Conservation (phyloP, 92 coral and sea anemone genomes). For the Umimayanthus kanabou region DNA sequence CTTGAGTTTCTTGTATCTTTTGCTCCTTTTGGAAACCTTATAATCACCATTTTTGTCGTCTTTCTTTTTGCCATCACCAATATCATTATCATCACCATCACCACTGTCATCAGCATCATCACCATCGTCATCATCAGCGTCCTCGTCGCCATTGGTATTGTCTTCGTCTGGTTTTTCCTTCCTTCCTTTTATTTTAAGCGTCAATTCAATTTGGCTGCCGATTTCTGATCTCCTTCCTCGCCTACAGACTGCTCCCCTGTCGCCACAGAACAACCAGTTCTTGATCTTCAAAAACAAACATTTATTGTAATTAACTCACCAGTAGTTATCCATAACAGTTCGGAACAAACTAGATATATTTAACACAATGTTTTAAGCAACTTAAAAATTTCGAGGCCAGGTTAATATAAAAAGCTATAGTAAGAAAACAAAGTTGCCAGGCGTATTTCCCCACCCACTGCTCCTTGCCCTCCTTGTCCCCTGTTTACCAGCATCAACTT, state of each 20-base stretch:
- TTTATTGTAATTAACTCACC: too few relatives aligned
- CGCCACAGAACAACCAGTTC: slow-evolving; percentile 31
- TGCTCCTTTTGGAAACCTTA: neutral
- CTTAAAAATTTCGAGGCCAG: too few relatives aligned
- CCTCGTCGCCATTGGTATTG: neutral
- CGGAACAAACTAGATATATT: too few relatives aligned
- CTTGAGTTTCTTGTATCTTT: neutral
- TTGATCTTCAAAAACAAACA: neutral
- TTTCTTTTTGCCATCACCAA: neutral
- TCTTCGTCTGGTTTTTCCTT: slow-evolving; percentile 33
- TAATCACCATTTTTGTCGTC: neutral
- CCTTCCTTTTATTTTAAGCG: slow-evolving; percentile 6
- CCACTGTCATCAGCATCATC: neutral
- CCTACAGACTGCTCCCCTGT: neutral
- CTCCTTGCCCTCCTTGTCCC: too few relatives aligned
- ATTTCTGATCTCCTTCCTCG: neutral
- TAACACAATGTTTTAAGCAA: too few relatives aligned
- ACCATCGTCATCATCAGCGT: neutral
- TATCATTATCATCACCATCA: neutral
- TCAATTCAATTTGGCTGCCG: slow-evolving; percentile 6
- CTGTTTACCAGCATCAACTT: too few relatives aligned
- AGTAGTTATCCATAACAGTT: too few relatives aligned
- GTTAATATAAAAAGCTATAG: too few relatives aligned
- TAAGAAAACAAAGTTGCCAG: too few relatives aligned
- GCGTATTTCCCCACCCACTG: too few relatives aligned